Percentiles rank a stretch among this genome's conserved stretches.
Evolutionary conservation across 2,888 invertebrate species (phyloP).

Genomic region (Troides helena): DNA sequence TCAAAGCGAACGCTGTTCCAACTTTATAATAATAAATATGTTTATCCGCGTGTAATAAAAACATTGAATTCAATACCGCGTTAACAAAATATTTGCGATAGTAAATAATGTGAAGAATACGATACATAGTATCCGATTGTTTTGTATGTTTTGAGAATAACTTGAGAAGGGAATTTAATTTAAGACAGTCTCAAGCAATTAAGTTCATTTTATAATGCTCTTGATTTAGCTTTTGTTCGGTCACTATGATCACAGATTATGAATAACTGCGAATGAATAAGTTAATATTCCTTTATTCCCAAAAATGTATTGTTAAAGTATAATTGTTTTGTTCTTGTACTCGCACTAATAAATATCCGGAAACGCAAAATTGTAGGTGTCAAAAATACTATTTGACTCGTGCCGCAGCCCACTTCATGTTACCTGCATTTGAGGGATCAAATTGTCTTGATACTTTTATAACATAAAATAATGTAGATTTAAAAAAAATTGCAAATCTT

Average conservation of each 20-base stretch:
- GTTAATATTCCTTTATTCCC: conserved; percentile 22
- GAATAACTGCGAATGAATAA: not conserved
- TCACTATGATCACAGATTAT: not conserved
- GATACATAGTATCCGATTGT: not conserved
- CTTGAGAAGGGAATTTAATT: not conserved
- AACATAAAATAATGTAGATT: not conserved
- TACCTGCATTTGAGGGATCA: conserved; percentile 19
- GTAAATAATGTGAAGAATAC: not conserved
- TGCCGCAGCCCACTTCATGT: conserved; percentile 41
- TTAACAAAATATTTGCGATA: not conserved
- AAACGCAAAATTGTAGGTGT: conserved; percentile 60
- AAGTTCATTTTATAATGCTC: no score
- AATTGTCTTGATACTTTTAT: conserved; percentile 36
- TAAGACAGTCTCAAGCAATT: no score
- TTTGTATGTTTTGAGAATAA: not conserved
- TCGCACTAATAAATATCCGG: conserved; percentile 48
- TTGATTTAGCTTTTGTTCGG: no score
- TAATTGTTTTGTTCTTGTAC: conserved; percentile 48
- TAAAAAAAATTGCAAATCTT: not conserved
- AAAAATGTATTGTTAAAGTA: conserved; percentile 34
- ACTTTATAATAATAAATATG: conserved; percentile 10
- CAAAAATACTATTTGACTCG: conserved; percentile 60
- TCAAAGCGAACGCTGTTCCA: conserved; percentile 12
- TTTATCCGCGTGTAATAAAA: not conserved
- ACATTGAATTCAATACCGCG: not conserved